Percentiles rank a stretch among this genome's conserved stretches.
Evolutionary conservation across 2,113 vertebrate genomes (phyloP).

Genomic region (Emydura subglobosa): DNA sequence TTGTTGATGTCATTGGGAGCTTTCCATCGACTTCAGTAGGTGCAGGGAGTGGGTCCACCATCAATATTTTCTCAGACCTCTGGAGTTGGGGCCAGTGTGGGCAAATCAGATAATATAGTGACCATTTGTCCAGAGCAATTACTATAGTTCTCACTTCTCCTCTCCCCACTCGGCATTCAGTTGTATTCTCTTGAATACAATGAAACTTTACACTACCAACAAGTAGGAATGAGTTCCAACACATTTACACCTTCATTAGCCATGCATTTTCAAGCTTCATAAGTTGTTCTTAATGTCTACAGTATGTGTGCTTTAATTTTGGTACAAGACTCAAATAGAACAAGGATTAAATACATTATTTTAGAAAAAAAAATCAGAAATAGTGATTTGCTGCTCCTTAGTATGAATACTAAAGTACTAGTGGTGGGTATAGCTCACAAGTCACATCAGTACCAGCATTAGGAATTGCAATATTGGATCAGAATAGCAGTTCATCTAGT

Average conservation of each 20-base stretch:
- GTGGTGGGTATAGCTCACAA: not conserved
- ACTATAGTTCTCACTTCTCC: not conserved
- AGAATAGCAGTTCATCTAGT: constrained; percentile 37
- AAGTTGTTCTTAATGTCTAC: not conserved
- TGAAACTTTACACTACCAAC: not conserved
- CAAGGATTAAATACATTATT: not conserved
- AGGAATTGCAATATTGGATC: not conserved
- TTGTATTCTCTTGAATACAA: not conserved
- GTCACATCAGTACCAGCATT: not conserved
- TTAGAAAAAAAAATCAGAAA: not conserved
- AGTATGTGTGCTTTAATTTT: not conserved
- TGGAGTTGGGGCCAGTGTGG: not conserved
- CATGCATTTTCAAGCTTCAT: constrained; percentile 26
- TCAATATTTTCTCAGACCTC: not conserved
- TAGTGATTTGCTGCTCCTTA: not conserved
- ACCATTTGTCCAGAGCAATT: not conserved
- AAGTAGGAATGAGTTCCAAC: not conserved
- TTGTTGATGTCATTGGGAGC: not conserved
- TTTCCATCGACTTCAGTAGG: not conserved
- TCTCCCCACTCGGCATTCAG: not conserved
- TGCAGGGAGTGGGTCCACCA: not conserved
- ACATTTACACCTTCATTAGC: accelerated
- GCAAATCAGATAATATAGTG: not conserved
- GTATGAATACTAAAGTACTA: accelerated
- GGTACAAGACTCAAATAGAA: not conserved